These are phyloP conservation scores for Nothoprocta perdicaria DNA, from an alignment of 2,113 vertebrate species.

Conservation along the genomic window DNA sequence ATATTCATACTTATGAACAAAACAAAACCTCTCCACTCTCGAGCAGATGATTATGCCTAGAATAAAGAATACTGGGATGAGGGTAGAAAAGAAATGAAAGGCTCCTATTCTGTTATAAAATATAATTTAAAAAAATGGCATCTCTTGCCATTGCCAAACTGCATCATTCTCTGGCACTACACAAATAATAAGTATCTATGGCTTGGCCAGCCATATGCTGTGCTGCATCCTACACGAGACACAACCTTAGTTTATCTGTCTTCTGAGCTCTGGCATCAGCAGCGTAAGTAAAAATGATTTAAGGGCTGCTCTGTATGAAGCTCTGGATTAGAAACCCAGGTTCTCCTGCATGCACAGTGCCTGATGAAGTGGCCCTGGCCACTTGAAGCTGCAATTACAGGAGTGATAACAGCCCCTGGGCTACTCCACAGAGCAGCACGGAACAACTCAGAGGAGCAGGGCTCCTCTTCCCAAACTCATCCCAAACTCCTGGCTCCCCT, in stretches of 20 bases:
- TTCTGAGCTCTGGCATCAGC: not conserved
- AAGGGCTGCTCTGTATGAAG: not conserved
- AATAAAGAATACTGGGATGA: not conserved
- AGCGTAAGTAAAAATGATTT: not conserved
- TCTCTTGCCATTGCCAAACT: not conserved
- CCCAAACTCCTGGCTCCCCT: not conserved
- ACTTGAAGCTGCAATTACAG: too few species aligned
- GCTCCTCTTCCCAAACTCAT: not conserved
- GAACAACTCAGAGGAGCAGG: not conserved
- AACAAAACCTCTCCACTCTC: not conserved
- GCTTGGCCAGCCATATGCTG: not conserved
- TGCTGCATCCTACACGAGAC: accelerated
- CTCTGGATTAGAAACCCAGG: too few species aligned
- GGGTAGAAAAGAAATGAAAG: not conserved
- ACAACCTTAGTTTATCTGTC: not conserved
- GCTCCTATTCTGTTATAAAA: not conserved
- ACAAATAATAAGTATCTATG: not conserved
- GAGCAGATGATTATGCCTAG: not conserved
- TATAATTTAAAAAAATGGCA: not conserved
- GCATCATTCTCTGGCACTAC: not conserved
- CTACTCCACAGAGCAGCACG: not conserved
- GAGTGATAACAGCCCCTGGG: too few species aligned
- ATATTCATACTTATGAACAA: not conserved
- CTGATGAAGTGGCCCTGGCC: too few species aligned
- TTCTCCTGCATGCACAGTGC: too few species aligned